Percentiles rank a stretch among this genome's conserved stretches.
These are phyloP conservation scores for Octopus bimaculoides DNA, from an alignment of 1,140 invertebrate genomes.

Conservation along the genomic window DNA sequence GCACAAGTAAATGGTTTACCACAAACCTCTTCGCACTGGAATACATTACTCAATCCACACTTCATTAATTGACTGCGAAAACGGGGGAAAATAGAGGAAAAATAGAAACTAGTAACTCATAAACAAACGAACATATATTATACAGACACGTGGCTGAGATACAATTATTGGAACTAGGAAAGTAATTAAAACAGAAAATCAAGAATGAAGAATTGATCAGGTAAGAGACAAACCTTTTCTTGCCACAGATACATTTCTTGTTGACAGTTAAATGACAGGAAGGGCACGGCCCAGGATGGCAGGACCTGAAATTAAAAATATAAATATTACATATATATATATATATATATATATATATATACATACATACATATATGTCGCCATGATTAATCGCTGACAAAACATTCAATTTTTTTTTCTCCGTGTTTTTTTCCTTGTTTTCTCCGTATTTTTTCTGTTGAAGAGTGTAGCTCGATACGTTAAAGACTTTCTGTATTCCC, in stretches of 20 bases:
- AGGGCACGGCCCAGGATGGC: conserved; percentile 83
- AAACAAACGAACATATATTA: no score
- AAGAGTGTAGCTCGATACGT: no score
- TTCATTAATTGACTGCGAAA: conserved; percentile 42
- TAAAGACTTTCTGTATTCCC: no score
- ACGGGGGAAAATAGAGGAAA: neutral
- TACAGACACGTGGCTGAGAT: no score
- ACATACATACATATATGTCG: neutral
- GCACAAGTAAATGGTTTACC: conserved; percentile 52
- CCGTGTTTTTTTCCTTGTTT: no score
- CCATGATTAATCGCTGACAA: no score
- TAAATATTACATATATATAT: neutral
- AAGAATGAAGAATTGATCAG: no score
- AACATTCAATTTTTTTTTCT: no score
- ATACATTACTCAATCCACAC: conserved; percentile 33
- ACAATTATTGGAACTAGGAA: no score
- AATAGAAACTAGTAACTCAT: no score
- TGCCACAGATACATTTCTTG: conserved; percentile 60
- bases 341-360: neutral
- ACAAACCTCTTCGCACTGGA: conserved; percentile 46
- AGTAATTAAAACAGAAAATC: no score
- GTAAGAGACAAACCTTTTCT: conserved; percentile 38
- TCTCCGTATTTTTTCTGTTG: no score
- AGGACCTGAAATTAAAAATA: conserved; percentile 60
- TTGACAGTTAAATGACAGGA: conserved; percentile 69